Evolutionary conservation across 2,797 vertebrate genomes (phyloP).

Genomic region (Myotis planiceps): DNA sequence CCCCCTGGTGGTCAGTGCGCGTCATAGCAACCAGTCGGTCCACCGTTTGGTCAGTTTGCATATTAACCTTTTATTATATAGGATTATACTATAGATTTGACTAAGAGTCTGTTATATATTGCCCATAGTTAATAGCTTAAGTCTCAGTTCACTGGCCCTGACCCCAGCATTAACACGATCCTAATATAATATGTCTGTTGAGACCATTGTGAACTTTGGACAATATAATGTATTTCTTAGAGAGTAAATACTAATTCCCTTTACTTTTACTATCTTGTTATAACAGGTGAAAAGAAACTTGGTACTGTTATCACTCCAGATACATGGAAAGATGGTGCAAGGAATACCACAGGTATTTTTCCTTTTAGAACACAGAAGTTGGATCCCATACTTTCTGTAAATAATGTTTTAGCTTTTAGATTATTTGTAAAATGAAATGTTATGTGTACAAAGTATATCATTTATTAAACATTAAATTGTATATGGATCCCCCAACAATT

Average conservation of each 20-base stretch:
- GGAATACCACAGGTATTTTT: slow-evolving; percentile 95
- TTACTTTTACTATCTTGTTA: neutral
- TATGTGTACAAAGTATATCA: neutral
- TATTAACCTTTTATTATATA: too few relatives aligned
- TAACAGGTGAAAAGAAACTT: slow-evolving; percentile 96
- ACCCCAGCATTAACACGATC: neutral
- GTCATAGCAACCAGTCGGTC: too few relatives aligned
- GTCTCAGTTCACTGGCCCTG: neutral
- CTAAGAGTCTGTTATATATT: neutral
- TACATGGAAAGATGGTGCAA: slow-evolving; percentile 98
- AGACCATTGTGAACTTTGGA: neutral
- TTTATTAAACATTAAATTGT: slow-evolving; percentile 30
- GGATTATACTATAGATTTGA: neutral
- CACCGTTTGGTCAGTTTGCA: too few relatives aligned
- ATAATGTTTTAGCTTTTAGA: neutral
- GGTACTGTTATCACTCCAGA: slow-evolving; percentile 98
- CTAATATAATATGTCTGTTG: neutral
- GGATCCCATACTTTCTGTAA: neutral
- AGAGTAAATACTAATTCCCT: neutral
- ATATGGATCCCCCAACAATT: neutral
- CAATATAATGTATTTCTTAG: neutral
- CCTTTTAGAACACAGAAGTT: neutral
- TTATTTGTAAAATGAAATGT: slow-evolving; percentile 29
- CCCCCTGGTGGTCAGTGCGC: too few relatives aligned
- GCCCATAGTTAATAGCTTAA: neutral